A percentile compares a stretch with the other conserved stretches of the same genome.
Evolutionary conservation across 2,888 invertebrate genomes (phyloP).

Genomic region (Caenorhabditis imperialis): DNA sequence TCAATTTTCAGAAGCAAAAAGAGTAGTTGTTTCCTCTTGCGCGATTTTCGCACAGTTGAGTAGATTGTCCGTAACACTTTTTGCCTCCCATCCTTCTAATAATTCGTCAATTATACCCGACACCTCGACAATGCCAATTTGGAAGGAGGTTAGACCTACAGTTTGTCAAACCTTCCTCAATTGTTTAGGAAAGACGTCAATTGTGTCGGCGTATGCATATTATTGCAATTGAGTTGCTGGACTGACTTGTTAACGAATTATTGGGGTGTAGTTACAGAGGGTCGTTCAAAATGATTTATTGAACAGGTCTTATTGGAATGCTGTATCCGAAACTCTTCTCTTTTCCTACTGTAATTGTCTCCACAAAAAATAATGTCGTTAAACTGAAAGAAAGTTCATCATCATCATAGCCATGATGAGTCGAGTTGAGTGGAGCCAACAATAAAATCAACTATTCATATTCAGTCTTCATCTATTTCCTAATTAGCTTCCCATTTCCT

Average conservation of each 20-base stretch:
- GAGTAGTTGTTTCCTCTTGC: slow-evolving; percentile 11
- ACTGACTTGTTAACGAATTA: slow-evolving; percentile 46
- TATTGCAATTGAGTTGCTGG: slow-evolving; percentile 53
- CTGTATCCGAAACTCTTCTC: slow-evolving; percentile 24
- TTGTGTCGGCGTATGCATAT: slow-evolving; percentile 20
- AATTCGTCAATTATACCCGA: slow-evolving; percentile 56
- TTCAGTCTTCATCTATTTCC: slow-evolving; percentile 38
- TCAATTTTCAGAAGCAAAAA: slow-evolving; percentile 45
- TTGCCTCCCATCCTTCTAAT: slow-evolving; percentile 36
- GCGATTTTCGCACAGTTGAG: slow-evolving; percentile 49
- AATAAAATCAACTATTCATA: slow-evolving; percentile 49
- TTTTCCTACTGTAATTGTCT: slow-evolving; percentile 18
- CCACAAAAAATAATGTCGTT: slow-evolving; percentile 3
- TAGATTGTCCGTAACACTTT: slow-evolving; percentile 56
- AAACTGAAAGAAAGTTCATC: slow-evolving; percentile 29
- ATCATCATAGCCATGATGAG: slow-evolving; percentile 7
- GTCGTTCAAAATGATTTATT: slow-evolving; percentile 51
- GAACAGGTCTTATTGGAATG: slow-evolving; percentile 40
- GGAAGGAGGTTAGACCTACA: slow-evolving; percentile 39
- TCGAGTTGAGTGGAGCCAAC: no score
- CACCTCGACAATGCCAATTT: slow-evolving; percentile 50
- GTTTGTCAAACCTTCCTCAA: slow-evolving; percentile 48
- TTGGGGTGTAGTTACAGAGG: slow-evolving; percentile 41
- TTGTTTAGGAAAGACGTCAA: slow-evolving; percentile 46
- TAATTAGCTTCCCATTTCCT: slow-evolving; percentile 49